These are phyloP conservation scores for Bemisia tabaci DNA, from an alignment of 1,140 invertebrate genomes.

Conservation along the genomic window DNA sequence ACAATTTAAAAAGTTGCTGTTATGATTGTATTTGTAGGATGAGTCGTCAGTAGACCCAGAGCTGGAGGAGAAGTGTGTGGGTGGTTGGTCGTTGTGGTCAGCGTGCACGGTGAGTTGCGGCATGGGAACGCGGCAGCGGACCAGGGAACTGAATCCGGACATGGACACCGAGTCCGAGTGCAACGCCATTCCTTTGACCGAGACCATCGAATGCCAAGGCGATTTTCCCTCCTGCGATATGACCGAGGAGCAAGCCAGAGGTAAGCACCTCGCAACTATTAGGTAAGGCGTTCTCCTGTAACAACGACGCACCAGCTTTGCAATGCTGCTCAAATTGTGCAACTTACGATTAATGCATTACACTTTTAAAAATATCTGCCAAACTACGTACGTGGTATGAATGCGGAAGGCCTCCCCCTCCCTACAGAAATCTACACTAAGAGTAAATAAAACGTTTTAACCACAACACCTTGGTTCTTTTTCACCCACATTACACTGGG, in stretches of 20 bases:
- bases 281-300: not conserved
- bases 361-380: too few relatives aligned
- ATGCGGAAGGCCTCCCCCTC: too few relatives aligned
- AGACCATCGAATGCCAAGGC: conserved; percentile 8
- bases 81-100: conserved; percentile 60
- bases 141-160: conserved; percentile 17
- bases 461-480: too few relatives aligned
- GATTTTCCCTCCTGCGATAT: conserved; percentile 2
- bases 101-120: conserved; percentile 73
- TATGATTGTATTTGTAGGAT: conserved; percentile 11
- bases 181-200: not conserved
- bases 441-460: too few relatives aligned
- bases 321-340: too few relatives aligned
- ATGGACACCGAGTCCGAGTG: not conserved
- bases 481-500: too few relatives aligned
- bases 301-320: not conserved
- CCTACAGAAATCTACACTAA: too few relatives aligned
- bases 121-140: conserved; percentile 56
- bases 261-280: not conserved
- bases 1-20: too few relatives aligned
- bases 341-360: too few relatives aligned
- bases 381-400: too few relatives aligned
- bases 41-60: conserved; percentile 12
- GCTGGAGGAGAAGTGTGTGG: conserved; percentile 1
- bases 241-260: not conserved